A percentile compares a stretch with the other conserved stretches of the same genome.
Conservation (phyloP, 2,888 invertebrate species). For the Eristalis intricaria region DNA sequence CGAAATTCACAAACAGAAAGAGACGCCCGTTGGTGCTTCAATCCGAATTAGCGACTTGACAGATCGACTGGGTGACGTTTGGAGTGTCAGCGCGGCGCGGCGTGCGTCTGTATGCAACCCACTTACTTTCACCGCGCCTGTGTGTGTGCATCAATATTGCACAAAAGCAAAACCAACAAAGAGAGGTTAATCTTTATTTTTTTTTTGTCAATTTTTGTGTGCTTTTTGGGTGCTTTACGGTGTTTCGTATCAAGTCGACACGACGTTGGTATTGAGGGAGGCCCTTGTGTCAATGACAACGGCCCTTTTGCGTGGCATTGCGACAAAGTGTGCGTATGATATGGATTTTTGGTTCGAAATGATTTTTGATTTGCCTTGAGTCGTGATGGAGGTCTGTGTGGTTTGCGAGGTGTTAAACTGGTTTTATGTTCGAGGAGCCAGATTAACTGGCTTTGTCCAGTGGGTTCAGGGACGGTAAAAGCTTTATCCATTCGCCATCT, state of each 20-base stretch:
- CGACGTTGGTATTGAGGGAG: not conserved
- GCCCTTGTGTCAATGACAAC: not conserved
- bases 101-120: not conserved
- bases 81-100: not conserved
- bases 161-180: slow-evolving; percentile 17
- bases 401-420: not conserved
- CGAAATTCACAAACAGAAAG: slow-evolving; percentile 24
- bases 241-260: not conserved
- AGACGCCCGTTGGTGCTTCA: not conserved
- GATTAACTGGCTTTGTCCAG: not conserved
- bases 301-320: slow-evolving; percentile 1
- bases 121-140: slow-evolving; percentile 1
- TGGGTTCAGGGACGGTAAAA: not conserved
- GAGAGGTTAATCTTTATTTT: not conserved
- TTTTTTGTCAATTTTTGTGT: not conserved
- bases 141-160: slow-evolving; percentile 26
- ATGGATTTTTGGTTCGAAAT: not conserved
- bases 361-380: not conserved
- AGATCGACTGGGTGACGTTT: not conserved
- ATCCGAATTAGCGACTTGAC: slow-evolving; percentile 18
- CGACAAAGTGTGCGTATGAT: not conserved
- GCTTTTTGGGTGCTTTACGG: not conserved
- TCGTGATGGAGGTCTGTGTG: not conserved
- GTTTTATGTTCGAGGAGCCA: not conserved
- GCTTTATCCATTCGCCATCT: too few species aligned